These are phyloP conservation scores for Limnephilus lunatus DNA, from an alignment of 2,888 invertebrate species.

Conservation along the genomic window DNA sequence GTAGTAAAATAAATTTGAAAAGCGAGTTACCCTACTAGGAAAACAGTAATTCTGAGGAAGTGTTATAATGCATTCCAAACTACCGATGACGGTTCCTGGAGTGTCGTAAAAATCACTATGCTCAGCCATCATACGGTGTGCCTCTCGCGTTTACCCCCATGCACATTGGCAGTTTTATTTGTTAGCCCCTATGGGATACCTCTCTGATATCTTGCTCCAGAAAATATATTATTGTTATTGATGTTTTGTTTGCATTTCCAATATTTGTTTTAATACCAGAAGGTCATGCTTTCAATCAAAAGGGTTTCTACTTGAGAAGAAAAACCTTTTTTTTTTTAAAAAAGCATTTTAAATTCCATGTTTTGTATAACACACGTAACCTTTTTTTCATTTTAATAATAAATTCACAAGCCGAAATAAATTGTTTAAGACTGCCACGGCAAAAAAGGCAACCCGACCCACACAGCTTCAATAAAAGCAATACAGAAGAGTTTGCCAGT, in stretches of 20 bases:
- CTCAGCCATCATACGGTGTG: slow-evolving; percentile 52
- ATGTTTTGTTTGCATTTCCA: background rate
- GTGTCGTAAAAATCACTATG: slow-evolving; percentile 66
- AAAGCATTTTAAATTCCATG: background rate
- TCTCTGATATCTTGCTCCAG: background rate
- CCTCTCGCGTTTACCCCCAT: slow-evolving; percentile 48
- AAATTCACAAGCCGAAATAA: slow-evolving; percentile 49
- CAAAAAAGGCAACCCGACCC: slow-evolving; percentile 45
- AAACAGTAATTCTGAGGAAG: slow-evolving; percentile 40
- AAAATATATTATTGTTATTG: slow-evolving; percentile 19
- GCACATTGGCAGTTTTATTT: slow-evolving; percentile 65
- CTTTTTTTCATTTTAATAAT: slow-evolving; percentile 43
- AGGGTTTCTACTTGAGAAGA: background rate
- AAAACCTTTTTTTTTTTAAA: background rate
- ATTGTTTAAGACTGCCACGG: slow-evolving; percentile 48
- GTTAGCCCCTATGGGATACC: slow-evolving; percentile 61
- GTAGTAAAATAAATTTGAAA: slow-evolving; percentile 62
- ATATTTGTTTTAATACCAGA: slow-evolving; percentile 2
- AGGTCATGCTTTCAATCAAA: background rate
- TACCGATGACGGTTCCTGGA: slow-evolving; percentile 60
- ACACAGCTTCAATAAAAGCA: slow-evolving; percentile 56
- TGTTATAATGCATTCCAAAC: slow-evolving; percentile 63
- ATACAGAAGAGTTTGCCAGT: slow-evolving; percentile 53
- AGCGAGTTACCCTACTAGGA: slow-evolving; percentile 25
- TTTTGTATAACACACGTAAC: slow-evolving; percentile 6